Evolutionary conservation across 1,140 invertebrate species (phyloP), one percentile per base, ranked within the genome.

Genomic region (Pseudobourletiella spinata): DNA sequence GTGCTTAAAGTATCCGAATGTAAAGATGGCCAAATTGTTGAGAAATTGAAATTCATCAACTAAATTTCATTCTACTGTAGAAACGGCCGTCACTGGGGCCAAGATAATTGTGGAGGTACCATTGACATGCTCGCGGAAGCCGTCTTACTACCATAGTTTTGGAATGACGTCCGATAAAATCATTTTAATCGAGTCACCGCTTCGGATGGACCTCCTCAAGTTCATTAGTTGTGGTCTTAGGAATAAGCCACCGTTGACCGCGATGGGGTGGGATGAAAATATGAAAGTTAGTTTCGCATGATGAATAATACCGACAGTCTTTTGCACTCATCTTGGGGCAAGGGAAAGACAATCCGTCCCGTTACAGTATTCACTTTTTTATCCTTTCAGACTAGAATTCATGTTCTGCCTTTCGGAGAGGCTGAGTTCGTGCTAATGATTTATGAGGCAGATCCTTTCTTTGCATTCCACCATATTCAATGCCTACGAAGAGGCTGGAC

Each of bases 101-200:
- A 68, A 68, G 18, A 70, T 74, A n/a, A 43, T 76, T 18, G 67
- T 70, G n/a, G 71, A 68, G 3, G 70, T 81, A 57, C 71, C 72
- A 1, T 72, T 74, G 2, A 65, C 73, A 25, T 76, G 74, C 71
- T 74, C 70, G 50, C 63, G 73, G 16, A 66, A 72, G 61, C 72
- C 76, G 57, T 63, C 69, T n/a, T 82, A 81, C 65, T 78, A 66
- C 62, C 81, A 82, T 70, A 80, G 79, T 61, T 83, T 82, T 71
- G 79, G 76, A 8, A 74, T 83, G 59, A 75, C 77, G 0, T 72
- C 78, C 55, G 77, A 81, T 62, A 79, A 79, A 63, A 70, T 80
- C 18, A 70, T 82, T 43, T 76, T 79, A 50, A 61, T 79, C 39
- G 81, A 82, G 65, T 74, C 75, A 58, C 77, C 80, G 1, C 57